phyloP scores from a whole-genome alignment of 1,140 invertebrate genomes.

The Leptopilina clavipes region DNA sequence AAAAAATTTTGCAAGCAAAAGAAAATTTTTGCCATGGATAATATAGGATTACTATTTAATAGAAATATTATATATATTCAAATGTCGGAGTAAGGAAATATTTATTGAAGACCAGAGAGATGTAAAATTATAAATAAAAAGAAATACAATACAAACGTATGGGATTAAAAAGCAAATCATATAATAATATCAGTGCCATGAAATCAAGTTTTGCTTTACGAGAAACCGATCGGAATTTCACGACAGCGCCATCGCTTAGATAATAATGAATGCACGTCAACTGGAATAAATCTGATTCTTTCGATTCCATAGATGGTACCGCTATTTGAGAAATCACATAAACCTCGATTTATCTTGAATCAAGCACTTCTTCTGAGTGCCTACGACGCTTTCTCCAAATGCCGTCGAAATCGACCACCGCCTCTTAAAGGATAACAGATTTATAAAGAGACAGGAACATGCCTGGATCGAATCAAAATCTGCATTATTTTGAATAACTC shows the following conservation, averaged over 20 bases:
- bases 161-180: background rate
- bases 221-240: conserved; percentile 30
- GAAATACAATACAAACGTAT: background rate
- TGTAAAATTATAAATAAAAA: too few relatives aligned
- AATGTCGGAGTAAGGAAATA: too few relatives aligned
- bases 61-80: too few relatives aligned
- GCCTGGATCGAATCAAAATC: too few relatives aligned
- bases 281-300: conserved; percentile 27
- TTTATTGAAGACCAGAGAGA: too few relatives aligned
- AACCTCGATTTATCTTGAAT: conserved; percentile 29
- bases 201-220: conserved; percentile 10
- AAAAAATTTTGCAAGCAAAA: too few relatives aligned
- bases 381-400: conserved; percentile 16
- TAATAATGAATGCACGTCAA: conserved; percentile 34
- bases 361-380: conserved; percentile 24
- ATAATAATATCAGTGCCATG: background rate
- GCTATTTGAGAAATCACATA: conserved; percentile 33
- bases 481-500: too few relatives aligned
- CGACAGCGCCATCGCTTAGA: conserved; percentile 21
- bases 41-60: too few relatives aligned
- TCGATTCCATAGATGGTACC: conserved; percentile 32
- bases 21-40: too few relatives aligned
- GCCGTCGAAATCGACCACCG: conserved; percentile 33
- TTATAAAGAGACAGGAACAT: background rate
- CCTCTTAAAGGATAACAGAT: conserved; percentile 10